These are phyloP conservation scores for Chaetoderma sp. DNA, from an alignment of 2,888 invertebrate genomes.

Conservation along the genomic window DNA sequence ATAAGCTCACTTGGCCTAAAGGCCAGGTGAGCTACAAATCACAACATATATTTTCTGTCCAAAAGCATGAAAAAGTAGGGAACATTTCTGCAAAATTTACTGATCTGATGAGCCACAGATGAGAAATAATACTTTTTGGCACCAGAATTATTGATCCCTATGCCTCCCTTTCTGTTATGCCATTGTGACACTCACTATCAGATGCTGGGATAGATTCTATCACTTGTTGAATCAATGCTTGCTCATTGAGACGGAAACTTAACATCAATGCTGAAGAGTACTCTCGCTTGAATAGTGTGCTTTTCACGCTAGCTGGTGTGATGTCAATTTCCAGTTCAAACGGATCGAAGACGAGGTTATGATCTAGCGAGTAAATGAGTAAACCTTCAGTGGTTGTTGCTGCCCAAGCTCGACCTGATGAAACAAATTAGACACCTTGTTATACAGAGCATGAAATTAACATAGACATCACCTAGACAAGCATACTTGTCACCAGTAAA, in stretches of 20 bases:
- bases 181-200: slow-evolving; percentile 80
- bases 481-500: background rate
- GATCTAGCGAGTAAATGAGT: slow-evolving; percentile 86
- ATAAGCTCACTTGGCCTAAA: too few species aligned
- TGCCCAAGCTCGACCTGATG: slow-evolving; percentile 78
- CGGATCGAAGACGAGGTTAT: slow-evolving; percentile 88
- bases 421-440: slow-evolving; percentile 4
- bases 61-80: too few species aligned
- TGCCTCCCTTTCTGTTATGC: too few species aligned
- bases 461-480: too few species aligned
- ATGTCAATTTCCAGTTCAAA: slow-evolving; percentile 87
- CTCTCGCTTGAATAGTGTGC: slow-evolving; percentile 55
- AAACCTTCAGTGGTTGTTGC: slow-evolving; percentile 96
- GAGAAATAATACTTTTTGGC: too few species aligned
- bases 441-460: background rate
- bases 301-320: slow-evolving; percentile 75
- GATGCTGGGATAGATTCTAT: slow-evolving; percentile 83
- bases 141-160: too few species aligned
- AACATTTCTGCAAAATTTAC: too few species aligned
- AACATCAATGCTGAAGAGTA: slow-evolving; percentile 80
- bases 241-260: slow-evolving; percentile 88
- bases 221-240: slow-evolving; percentile 80
- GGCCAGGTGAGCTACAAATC: too few species aligned
- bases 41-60: too few species aligned
- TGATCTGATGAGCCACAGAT: too few species aligned